Base-by-base conservation (phyloP, 2,797 vertebrate genomes). In the Calcarius lapponicus region DNA sequence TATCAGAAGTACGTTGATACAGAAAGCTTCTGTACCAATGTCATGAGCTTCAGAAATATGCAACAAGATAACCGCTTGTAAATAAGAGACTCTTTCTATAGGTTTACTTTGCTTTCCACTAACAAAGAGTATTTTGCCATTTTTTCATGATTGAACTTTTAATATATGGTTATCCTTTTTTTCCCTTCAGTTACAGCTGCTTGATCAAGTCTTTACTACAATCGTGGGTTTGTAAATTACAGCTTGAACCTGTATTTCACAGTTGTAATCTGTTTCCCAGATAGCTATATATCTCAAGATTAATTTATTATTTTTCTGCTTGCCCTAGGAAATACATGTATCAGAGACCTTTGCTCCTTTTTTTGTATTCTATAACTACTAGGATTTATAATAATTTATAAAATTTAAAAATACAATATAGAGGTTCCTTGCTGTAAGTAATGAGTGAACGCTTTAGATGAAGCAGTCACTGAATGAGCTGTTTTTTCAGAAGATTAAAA, bases 241-340 rank as follows among this genome's bases (percentile, higher is more conserved):
- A 96, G 42, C 89, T 94, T 92, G 94, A 97, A 97, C 94, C 83
- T 94, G 10, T 62, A 71, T 92, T 75, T 96, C 69, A 71, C 94
- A 96, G 62, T 94, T 97, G 93, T 98, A 96, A 96, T 96, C 56
- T 90, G 20, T 84, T 97, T 95, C 90, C 93, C 95, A 86, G 83
- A 45, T n/a, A 79, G 56, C 93, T 96, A 43, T 93, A 80, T 82
- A 73, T 94, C 69, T 65, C 56, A 75, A 67, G 58, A 80, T 79
- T 86, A 90, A 54, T 62, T 48, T 90, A 45, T 83, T 82, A 24
- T 73, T 95, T 91, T 81, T 96, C 60, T 97, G 81, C 47, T 95
- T 97, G 83, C 90, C 92, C 87, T 87, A 56, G 95, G 94, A 96
- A 97, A 87, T 92, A 65, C 1, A 29, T 51, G 10, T 31, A 60